phyloP scores from a whole-genome alignment of 2,797 vertebrate genomes.

The Acipenser oxyrinchus region DNA sequence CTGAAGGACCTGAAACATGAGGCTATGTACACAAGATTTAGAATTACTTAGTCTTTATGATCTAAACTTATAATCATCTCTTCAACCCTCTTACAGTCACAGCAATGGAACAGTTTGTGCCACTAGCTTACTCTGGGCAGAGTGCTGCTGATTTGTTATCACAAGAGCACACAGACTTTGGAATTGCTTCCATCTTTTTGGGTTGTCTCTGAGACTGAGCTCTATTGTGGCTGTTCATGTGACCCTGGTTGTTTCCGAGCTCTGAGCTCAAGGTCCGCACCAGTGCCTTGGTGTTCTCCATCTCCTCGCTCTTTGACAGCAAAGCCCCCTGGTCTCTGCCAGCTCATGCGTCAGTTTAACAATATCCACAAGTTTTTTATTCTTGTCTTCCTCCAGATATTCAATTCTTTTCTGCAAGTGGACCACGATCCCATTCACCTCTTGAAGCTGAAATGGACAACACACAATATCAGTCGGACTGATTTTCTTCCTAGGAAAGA shows the following conservation, averaged over 20 bases:
- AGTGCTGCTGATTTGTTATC: slow-evolving; percentile 9
- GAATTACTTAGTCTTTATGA: too few species aligned
- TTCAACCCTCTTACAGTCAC: too few species aligned
- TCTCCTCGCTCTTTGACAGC: slow-evolving; percentile 21
- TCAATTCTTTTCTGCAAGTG: slow-evolving; percentile 31
- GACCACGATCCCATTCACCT: slow-evolving; percentile 27
- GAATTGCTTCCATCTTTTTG: slow-evolving; percentile 17
- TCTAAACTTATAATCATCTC: too few species aligned
- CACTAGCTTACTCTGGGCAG: neutral
- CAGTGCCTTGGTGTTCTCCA: slow-evolving; percentile 20
- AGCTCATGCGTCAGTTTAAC: slow-evolving; percentile 27
- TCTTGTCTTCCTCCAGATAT: slow-evolving; percentile 27
- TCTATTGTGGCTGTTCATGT: slow-evolving; percentile 17
- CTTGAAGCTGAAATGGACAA: slow-evolving; percentile 30
- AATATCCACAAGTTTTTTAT: slow-evolving; percentile 27
- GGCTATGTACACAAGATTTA: too few species aligned
- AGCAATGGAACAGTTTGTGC: too few species aligned
- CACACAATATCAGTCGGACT: neutral
- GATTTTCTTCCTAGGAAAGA: too few species aligned
- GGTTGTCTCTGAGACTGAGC: neutral
- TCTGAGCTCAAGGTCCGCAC: slow-evolving; percentile 22
- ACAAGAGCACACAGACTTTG: slow-evolving; percentile 35
- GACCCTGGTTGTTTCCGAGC: slow-evolving; percentile 16
- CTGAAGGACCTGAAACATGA: too few species aligned
- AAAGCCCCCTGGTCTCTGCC: slow-evolving; percentile 26